Conservation (phyloP, 2,113 vertebrate species). For the Maccullochella peelii region DNA sequence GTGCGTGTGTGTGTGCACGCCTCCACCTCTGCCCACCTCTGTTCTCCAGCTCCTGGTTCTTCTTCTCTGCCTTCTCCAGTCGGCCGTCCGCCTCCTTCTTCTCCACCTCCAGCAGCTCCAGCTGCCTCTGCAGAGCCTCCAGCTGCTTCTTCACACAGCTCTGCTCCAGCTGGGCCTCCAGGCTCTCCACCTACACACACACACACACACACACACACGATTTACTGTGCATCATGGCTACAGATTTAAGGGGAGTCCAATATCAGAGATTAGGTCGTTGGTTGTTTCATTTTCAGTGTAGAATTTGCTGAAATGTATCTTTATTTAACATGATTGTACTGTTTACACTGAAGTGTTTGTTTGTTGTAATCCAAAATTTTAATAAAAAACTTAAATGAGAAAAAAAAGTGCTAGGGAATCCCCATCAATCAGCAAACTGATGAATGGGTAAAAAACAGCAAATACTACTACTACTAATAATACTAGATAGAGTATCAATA, state of each 20-base stretch:
- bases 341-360: no score
- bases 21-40: constrained; percentile 67
- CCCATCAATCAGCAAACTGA: no score
- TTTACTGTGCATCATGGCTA: not conserved
- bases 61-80: constrained; percentile 77
- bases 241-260: not conserved
- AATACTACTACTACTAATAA: no score
- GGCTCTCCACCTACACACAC: constrained; percentile 75
- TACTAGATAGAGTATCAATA: no score
- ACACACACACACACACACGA: constrained; percentile 20
- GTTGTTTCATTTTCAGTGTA: no score
- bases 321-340: no score
- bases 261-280: not conserved
- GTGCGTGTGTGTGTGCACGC: not conserved
- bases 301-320: no score
- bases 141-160: constrained; percentile 77
- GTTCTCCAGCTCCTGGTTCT: constrained; percentile 75
- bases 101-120: constrained; percentile 84
- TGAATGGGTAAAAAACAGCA: no score
- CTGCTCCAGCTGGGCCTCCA: constrained; percentile 81
- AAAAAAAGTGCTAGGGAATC: no score
- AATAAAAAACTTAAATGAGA: no score
- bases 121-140: constrained; percentile 80
- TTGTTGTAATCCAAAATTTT: no score
- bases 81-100: constrained; percentile 82